Evolutionary conservation across 2,888 invertebrate genomes (phyloP).

Genomic region (Hydroisotoma schaefferi): DNA sequence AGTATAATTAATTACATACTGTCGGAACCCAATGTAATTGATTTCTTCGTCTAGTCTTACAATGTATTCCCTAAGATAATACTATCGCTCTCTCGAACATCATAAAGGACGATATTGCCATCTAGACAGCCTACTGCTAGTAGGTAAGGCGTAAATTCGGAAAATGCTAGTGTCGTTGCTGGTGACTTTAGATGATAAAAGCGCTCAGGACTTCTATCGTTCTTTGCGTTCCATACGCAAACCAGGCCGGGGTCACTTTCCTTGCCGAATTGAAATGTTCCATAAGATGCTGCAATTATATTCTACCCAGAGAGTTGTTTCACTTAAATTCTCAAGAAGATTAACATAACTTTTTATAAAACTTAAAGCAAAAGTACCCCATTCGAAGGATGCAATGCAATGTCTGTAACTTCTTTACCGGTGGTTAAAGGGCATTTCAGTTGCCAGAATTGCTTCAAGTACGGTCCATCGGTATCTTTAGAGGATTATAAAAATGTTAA

Average conservation of each 20-base stretch:
- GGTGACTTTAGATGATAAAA: constrained; percentile 62
- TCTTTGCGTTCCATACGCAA: constrained; percentile 71
- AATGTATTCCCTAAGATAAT: constrained; percentile 27
- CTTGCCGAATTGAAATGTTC: constrained; percentile 62
- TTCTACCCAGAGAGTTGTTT: constrained; percentile 52
- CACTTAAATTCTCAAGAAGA: not conserved
- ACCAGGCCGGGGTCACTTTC: constrained; percentile 60
- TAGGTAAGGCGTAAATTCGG: constrained; percentile 64
- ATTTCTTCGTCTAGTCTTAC: no score
- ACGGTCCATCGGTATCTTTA: constrained; percentile 22
- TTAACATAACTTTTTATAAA: not conserved
- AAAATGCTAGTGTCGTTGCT: constrained; percentile 68
- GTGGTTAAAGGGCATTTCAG: constrained; percentile 31
- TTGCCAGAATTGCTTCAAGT: constrained; percentile 38
- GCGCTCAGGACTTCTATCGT: constrained; percentile 70
- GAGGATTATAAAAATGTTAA: not conserved
- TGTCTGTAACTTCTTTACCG: constrained; percentile 43
- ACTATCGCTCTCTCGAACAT: constrained; percentile 57
- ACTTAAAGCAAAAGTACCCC: constrained; percentile 25
- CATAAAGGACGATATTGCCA: constrained; percentile 68
- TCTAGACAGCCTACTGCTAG: constrained; percentile 72
- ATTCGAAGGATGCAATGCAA: constrained; percentile 43
- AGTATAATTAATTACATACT: no score
- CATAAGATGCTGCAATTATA: constrained; percentile 72
- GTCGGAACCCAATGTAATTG: no score